Conservation (phyloP, 2,888 invertebrate species). For the Lasioglossum villosulum region DNA sequence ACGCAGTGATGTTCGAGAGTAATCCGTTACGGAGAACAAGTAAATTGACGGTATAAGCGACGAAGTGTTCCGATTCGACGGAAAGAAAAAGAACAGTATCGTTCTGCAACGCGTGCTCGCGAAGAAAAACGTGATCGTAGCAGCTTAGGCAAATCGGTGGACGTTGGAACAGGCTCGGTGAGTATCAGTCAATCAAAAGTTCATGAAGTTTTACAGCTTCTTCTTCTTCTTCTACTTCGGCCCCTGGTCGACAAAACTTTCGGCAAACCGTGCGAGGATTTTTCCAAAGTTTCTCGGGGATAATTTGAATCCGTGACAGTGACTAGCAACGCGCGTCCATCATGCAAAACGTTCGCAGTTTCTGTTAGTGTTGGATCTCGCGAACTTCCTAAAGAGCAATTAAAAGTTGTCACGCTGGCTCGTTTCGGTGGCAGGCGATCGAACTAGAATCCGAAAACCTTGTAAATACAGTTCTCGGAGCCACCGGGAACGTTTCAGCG, state of each 20-base stretch:
- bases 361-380: constrained; percentile 55
- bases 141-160: neutral
- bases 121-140: neutral
- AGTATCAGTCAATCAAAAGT: constrained; percentile 34
- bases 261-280: neutral
- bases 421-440: constrained; percentile 27
- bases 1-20: constrained; percentile 19
- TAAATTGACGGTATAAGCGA: neutral
- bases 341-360: constrained; percentile 50
- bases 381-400: constrained; percentile 71
- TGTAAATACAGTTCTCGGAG: neutral
- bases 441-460: neutral
- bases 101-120: neutral
- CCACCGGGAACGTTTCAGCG: neutral
- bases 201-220: neutral
- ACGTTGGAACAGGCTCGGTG: constrained; percentile 14
- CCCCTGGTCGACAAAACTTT: constrained; percentile 13
- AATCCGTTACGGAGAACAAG: constrained; percentile 20
- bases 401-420: constrained; percentile 60
- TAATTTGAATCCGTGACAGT: constrained; percentile 47
- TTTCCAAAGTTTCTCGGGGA: constrained; percentile 23
- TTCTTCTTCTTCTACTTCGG: neutral
- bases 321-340: constrained; percentile 56
- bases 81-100: neutral
- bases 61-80: neutral